These are phyloP conservation scores for Polydrusus tereticollis DNA, from an alignment of 2,888 invertebrate species.

Conservation along the genomic window DNA sequence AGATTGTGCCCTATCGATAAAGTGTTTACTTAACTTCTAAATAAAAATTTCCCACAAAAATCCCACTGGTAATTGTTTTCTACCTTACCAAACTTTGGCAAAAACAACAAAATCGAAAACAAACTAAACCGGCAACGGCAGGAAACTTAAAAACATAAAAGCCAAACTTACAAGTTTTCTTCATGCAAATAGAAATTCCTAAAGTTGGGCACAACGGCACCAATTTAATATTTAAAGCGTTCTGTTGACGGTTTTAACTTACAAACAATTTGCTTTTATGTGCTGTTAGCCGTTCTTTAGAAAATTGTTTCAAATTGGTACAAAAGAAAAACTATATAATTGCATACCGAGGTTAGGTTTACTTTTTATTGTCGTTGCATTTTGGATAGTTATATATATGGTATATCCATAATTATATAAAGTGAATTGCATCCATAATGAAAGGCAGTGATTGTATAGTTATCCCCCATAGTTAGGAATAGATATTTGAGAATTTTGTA, in stretches of 20 bases:
- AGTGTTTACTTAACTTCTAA: not conserved
- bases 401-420: too few species aligned
- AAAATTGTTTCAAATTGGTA: constrained; percentile 35
- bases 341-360: not conserved
- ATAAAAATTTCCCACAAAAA: not conserved
- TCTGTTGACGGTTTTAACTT: constrained; percentile 24
- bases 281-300: constrained; percentile 16
- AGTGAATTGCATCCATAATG: too few species aligned
- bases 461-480: too few species aligned
- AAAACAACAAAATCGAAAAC: constrained; percentile 4
- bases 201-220: constrained; percentile 25
- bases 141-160: constrained; percentile 27
- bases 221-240: constrained; percentile 31
- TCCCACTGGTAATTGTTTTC: not conserved
- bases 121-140: constrained; percentile 13
- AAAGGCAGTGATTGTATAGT: too few species aligned
- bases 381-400: too few species aligned
- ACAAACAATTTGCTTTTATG: constrained; percentile 30
- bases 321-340: constrained; percentile 26
- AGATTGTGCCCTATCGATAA: not conserved
- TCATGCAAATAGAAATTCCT: constrained; percentile 35
- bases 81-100: not conserved
- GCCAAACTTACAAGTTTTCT: constrained; percentile 35
- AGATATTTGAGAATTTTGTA: too few species aligned
- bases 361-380: constrained; percentile 2